phyloP scores from a whole-genome alignment of 2,113 vertebrate genomes.

The Bambusicola thoracicus region DNA sequence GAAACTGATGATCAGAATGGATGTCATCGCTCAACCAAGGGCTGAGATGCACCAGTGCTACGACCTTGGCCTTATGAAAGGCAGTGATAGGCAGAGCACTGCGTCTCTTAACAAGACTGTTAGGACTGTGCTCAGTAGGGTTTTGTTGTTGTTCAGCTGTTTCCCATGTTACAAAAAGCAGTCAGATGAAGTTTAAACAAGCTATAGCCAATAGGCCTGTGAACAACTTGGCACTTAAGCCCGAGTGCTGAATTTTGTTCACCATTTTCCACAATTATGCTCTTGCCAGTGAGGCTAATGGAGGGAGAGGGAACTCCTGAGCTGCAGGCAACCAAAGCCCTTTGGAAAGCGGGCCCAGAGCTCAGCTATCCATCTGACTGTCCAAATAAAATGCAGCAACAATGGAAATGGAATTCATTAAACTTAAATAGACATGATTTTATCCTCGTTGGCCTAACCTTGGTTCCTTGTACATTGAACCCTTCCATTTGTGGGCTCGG shows the following conservation, averaged over 20 bases:
- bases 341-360: background rate
- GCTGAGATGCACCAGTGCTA: background rate
- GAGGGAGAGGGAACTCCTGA: background rate
- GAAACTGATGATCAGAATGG: background rate
- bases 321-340: background rate
- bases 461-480: slow-evolving; percentile 30
- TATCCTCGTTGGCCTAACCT: slow-evolving; percentile 50
- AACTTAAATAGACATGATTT: slow-evolving; percentile 41
- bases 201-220: background rate
- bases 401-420: slow-evolving; percentile 51
- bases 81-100: background rate
- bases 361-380: slow-evolving; percentile 33
- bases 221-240: background rate
- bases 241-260: background rate
- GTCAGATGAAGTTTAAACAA: background rate
- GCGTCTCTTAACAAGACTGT: background rate
- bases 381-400: slow-evolving; percentile 39
- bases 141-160: background rate
- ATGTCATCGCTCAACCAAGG: background rate
- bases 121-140: background rate
- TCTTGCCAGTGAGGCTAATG: background rate
- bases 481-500: slow-evolving; percentile 42
- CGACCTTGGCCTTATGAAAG: background rate
- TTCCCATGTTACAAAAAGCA: background rate
- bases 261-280: background rate